Evolutionary conservation across 2,888 invertebrate genomes (phyloP).

Genomic region (Cynaeus angustus): DNA sequence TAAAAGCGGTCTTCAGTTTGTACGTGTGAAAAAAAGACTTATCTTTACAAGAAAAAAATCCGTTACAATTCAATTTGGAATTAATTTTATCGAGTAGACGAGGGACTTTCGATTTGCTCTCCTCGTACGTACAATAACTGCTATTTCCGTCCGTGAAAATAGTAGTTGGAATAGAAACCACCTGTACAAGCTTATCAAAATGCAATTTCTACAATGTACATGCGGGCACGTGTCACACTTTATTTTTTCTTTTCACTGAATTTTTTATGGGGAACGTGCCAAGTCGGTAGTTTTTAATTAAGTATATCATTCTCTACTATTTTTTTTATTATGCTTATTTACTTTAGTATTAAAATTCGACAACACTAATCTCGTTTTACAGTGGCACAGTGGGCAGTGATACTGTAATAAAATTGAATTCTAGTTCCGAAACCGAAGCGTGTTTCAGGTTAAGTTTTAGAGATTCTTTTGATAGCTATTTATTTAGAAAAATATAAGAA

Average conservation of each 20-base stretch:
- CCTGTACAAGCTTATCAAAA: conserved; percentile 57
- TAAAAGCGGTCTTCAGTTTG: not conserved
- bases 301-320: conserved; percentile 19
- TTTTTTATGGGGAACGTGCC: conserved; percentile 47
- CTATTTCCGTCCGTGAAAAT: conserved; percentile 39
- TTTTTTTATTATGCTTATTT: conserved; percentile 12
- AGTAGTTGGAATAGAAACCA: conserved; percentile 45
- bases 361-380: too few species aligned
- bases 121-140: conserved; percentile 26
- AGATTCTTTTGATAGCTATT: too few species aligned
- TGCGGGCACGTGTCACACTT: conserved; percentile 60
- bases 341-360: too few species aligned
- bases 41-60: not conserved
- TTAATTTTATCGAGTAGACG: conserved; percentile 17
- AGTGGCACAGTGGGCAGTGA: too few species aligned
- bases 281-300: conserved; percentile 40
- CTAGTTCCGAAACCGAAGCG: too few species aligned
- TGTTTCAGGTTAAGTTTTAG: too few species aligned
- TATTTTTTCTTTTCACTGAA: conserved; percentile 54
- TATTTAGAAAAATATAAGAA: too few species aligned
- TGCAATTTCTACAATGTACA: conserved; percentile 56
- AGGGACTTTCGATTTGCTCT: conserved; percentile 8
- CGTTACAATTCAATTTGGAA: conserved; percentile 26
- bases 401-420: too few species aligned
- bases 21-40: not conserved